These are phyloP conservation scores for Trematomus loennbergii DNA, from an alignment of 2,113 vertebrate species.

Conservation along the genomic window DNA sequence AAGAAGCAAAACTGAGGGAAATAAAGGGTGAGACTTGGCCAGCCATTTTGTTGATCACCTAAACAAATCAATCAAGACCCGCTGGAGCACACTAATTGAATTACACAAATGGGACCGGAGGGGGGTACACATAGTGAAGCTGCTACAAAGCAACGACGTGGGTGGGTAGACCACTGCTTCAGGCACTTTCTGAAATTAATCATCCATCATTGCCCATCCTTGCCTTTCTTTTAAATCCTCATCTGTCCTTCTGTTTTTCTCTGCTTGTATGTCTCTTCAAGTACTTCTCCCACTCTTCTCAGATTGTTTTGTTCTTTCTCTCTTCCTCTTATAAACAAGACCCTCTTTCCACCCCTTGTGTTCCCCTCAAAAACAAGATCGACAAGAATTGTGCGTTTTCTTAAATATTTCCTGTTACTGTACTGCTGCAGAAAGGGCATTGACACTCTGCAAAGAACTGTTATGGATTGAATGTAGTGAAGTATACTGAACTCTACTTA, in stretches of 20 bases:
- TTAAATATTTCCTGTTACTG: neutral
- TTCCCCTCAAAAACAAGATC: neutral
- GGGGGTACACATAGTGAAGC: conserved; percentile 62
- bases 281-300: conserved; percentile 6
- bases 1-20: conserved; percentile 47
- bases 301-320: neutral
- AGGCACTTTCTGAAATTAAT: conserved; percentile 79
- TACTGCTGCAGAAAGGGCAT: neutral
- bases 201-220: conserved; percentile 66
- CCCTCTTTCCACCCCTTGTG: neutral
- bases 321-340: neutral
- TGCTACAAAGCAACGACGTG: conserved; percentile 60
- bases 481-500: neutral
- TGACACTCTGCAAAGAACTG: neutral
- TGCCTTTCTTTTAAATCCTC: conserved; percentile 55
- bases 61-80: conserved; percentile 84
- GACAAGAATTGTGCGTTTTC: neutral
- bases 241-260: conserved; percentile 50
- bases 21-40: conserved; percentile 59
- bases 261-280: conserved; percentile 43
- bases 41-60: conserved; percentile 80
- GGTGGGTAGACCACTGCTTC: conserved; percentile 72
- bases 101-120: conserved; percentile 80
- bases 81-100: conserved; percentile 83
- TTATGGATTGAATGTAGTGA: neutral